phyloP scores from a whole-genome alignment of 2,797 vertebrate genomes.

The Anabas testudineus region DNA sequence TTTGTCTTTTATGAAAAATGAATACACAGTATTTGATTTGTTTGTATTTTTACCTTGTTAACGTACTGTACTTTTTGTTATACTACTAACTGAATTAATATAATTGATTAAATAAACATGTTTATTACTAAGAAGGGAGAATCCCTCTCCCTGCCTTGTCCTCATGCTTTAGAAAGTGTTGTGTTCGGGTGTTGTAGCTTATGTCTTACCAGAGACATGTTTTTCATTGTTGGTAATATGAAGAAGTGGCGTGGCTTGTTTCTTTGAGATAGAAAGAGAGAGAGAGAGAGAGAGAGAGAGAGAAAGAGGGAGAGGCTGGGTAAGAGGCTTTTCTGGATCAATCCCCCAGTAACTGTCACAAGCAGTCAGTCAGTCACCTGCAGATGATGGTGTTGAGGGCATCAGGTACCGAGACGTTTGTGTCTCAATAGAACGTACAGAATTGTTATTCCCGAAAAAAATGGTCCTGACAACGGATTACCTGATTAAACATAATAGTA shows the following conservation, averaged over 20 bases:
- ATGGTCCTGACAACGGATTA: not conserved
- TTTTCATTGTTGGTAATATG: too few species aligned
- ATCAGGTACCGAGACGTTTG: slow-evolving; percentile 63
- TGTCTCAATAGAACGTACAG: slow-evolving; percentile 22
- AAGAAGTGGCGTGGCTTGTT: too few species aligned
- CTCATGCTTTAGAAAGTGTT: not conserved
- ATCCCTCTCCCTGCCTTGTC: not conserved
- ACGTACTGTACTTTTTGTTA: not conserved
- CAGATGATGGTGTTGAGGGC: slow-evolving; percentile 80
- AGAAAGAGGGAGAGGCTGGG: slow-evolving; percentile 34
- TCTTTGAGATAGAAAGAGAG: not conserved
- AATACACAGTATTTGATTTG: not conserved
- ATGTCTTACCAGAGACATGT: not conserved
- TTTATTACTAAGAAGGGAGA: not conserved
- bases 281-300: not conserved
- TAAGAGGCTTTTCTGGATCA: slow-evolving; percentile 86
- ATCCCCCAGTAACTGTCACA: slow-evolving; percentile 85
- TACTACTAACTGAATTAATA: too few species aligned
- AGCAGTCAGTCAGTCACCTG: slow-evolving; percentile 87
- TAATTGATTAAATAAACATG: not conserved
- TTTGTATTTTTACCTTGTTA: not conserved
- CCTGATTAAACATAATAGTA: not conserved
- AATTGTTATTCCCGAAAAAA: slow-evolving; percentile 2
- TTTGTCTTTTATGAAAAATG: not conserved
- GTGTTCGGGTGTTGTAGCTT: not conserved